These are phyloP conservation scores for Hypena proboscidalis DNA, from an alignment of 2,888 invertebrate species.

Conservation along the genomic window DNA sequence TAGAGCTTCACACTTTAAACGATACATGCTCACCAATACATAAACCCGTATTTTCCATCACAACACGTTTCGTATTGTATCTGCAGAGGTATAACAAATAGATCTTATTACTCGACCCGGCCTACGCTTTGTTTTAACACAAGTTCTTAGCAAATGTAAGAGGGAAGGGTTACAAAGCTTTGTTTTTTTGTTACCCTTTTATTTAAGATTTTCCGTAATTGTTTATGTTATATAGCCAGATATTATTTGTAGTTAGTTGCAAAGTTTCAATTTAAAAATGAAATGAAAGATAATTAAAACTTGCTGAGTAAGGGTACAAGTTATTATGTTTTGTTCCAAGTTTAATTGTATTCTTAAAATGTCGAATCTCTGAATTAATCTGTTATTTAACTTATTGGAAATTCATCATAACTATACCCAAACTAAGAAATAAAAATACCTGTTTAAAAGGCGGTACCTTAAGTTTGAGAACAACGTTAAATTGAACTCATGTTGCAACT, in stretches of 20 bases:
- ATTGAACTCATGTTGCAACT: not conserved
- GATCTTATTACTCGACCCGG: constrained; percentile 46
- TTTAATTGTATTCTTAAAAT: too few species aligned
- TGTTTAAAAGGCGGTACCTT: too few species aligned
- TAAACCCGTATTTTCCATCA: constrained; percentile 3
- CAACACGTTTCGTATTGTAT: constrained; percentile 7
- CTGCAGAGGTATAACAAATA: constrained; percentile 49
- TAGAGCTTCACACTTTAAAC: too few species aligned
- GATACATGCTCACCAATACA: not conserved
- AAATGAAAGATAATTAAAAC: not conserved
- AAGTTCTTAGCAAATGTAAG: constrained; percentile 24
- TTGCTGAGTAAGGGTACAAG: not conserved
- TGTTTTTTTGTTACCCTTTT: constrained; percentile 3
- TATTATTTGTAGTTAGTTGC: constrained; percentile 1
- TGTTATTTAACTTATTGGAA: too few species aligned
- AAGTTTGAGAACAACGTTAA: too few species aligned
- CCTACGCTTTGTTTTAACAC: constrained; percentile 8
- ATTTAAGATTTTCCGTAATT: not conserved
- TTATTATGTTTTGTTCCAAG: not conserved
- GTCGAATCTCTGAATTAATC: too few species aligned
- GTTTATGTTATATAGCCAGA: not conserved
- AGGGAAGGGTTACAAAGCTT: constrained; percentile 33
- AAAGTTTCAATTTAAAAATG: not conserved
- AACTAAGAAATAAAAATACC: too few species aligned
- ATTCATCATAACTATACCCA: too few species aligned